Evolutionary conservation across 2,797 vertebrate species (phyloP).

Genomic region (Tokudaia tokunoshimensis): DNA sequence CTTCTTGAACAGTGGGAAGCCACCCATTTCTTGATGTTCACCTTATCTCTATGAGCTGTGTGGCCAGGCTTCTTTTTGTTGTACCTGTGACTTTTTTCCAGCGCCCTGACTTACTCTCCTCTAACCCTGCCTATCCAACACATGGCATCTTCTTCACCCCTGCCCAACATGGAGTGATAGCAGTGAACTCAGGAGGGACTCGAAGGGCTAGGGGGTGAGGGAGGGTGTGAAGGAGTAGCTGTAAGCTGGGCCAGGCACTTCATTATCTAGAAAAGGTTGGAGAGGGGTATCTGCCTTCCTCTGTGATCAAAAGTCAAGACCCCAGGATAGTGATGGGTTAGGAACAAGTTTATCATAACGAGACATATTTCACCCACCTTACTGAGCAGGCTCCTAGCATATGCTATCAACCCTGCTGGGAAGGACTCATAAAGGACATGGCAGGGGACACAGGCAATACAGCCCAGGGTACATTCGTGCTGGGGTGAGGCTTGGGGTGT

Average conservation of each 20-base stretch:
- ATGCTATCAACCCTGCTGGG: neutral
- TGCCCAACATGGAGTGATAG: too few relatives aligned
- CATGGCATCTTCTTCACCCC: fast-evolving
- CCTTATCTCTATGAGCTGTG: neutral
- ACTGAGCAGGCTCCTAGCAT: too few relatives aligned
- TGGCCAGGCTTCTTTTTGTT: neutral
- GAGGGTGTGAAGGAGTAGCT: too few relatives aligned
- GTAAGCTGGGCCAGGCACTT: neutral
- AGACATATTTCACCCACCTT: too few relatives aligned
- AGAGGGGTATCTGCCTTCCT: too few relatives aligned
- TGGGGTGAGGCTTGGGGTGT: neutral
- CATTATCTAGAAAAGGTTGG: neutral
- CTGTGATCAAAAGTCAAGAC: neutral
- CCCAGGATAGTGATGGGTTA: neutral
- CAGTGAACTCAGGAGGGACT: neutral
- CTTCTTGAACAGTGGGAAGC: too few relatives aligned
- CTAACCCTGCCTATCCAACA: neutral
- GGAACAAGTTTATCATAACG: neutral
- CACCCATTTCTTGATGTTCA: neutral
- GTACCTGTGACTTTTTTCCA: neutral
- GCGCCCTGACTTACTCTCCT: neutral
- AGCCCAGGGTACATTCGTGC: fast-evolving
- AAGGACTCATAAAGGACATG: neutral
- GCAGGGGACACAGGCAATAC: neutral
- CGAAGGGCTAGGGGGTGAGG: too few relatives aligned